Evolutionary conservation across 2,888 invertebrate genomes (phyloP).

Genomic region (Zaprionus lineosus): DNA sequence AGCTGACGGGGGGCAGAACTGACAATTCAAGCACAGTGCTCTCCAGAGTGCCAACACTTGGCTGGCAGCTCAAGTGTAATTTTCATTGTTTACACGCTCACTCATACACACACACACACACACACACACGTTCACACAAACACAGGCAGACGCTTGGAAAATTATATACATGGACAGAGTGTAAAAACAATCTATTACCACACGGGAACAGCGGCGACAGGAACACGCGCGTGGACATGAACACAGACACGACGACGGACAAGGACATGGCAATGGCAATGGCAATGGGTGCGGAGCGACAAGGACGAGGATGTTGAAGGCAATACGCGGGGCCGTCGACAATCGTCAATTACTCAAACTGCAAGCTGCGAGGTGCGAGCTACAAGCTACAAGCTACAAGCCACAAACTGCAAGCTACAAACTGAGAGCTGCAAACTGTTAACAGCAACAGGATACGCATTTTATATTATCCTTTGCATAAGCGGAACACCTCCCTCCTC

Average conservation of each 20-base stretch:
- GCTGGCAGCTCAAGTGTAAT: slow-evolving; percentile 64
- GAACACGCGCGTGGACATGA: slow-evolving; percentile 14
- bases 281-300: too few relatives aligned
- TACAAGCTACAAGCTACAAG: too few relatives aligned
- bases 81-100: slow-evolving; percentile 60
- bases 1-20: slow-evolving; percentile 8
- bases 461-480: slow-evolving; percentile 33
- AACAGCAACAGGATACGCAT: slow-evolving; percentile 23
- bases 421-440: too few relatives aligned
- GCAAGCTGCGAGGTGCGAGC: too few relatives aligned
- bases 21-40: slow-evolving; percentile 39
- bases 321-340: slow-evolving; percentile 26
- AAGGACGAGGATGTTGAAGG: background rate
- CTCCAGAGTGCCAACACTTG: slow-evolving; percentile 50
- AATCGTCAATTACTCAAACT: slow-evolving; percentile 48
- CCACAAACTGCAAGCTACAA: too few relatives aligned
- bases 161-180: slow-evolving; percentile 16
- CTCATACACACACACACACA: slow-evolving; percentile 4
- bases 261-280: slow-evolving; percentile 7
- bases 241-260: slow-evolving; percentile 10
- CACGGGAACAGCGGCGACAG: slow-evolving; percentile 31
- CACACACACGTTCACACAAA: slow-evolving; percentile 5
- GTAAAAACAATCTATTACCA: slow-evolving; percentile 60
- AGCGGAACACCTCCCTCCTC: too few relatives aligned
- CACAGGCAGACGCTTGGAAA: background rate